A percentile compares a stretch with the other conserved stretches of the same genome.
These are phyloP conservation scores for Siniperca undulata DNA, from an alignment of 2,797 vertebrate genomes.

Conservation along the genomic window DNA sequence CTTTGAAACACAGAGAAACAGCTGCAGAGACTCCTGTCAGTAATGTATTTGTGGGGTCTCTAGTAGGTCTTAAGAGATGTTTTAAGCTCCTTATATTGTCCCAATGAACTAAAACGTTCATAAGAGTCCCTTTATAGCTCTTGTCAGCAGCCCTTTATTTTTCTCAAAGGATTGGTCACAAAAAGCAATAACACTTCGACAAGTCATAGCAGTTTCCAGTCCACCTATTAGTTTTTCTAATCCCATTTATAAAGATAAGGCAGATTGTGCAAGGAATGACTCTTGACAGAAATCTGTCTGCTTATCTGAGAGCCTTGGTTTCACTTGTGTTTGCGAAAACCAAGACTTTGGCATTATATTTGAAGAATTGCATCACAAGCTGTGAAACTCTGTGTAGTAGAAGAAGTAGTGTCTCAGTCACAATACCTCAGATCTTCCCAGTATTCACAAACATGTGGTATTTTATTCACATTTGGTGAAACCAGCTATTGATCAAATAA, in stretches of 20 bases:
- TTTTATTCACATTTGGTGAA: background rate
- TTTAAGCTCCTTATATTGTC: background rate
- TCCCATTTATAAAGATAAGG: background rate
- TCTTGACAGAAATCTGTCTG: background rate
- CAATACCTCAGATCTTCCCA: background rate
- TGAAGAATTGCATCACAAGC: background rate
- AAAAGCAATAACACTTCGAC: accelerated
- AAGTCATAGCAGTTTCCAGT: background rate
- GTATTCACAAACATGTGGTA: background rate
- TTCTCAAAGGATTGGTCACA: background rate
- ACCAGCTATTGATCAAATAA: background rate
- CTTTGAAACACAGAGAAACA: background rate
- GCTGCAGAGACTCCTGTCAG: background rate
- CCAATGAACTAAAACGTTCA: background rate
- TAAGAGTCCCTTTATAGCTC: background rate
- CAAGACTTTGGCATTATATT: background rate
- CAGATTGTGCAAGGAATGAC: background rate
- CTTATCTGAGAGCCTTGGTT: conserved; percentile 14
- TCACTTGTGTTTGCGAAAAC: conserved; percentile 1
- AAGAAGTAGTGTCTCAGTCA: background rate
- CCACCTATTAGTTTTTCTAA: background rate
- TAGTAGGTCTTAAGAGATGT: background rate
- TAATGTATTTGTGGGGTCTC: background rate
- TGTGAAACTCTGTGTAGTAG: background rate
- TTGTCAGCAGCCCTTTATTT: background rate